Evolutionary conservation across 2,797 vertebrate genomes (phyloP), one percentile per base, ranked within the genome.

Genomic region (Gobio occitaniae): DNA sequence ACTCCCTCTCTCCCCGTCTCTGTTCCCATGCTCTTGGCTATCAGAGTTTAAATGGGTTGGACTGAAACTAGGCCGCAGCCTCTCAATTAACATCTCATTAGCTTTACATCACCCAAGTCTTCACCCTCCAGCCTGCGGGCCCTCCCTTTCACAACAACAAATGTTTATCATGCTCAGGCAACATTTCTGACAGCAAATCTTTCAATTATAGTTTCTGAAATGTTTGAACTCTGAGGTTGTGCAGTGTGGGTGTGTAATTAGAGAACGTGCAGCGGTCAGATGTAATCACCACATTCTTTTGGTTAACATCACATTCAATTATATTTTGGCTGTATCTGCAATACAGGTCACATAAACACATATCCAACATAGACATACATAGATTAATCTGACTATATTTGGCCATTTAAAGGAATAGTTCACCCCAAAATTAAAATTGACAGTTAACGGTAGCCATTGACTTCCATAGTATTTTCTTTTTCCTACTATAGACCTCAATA

Each of bases 21-120:
- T 25, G 25, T 54, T 74, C 69, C 59, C 70, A 80, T 75, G 78
- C 84, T 76, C 70, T 66, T 80, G 29, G 63, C 82, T 54, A 52
- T 68, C 47, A 78, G 63, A 68, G 52, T 81, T 70, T 76, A 70
- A 82, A 82, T 82, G 86, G 74, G 71, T 54, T 70, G 68, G 79
- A 63, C 76, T 82, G 83, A 84, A 88, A 85, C 65, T 77, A 83
- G 80, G 69, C 87, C 61, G 16, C 80, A 38, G 85, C 17, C 25
- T 78, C 84, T 86, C 84, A 83, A 88, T 90, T 90, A 88, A 87
- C 82, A 88, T 86, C 87, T 84, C 86, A 90, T 90, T 88, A 85
- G 84, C 84, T 76, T 74, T 68, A 80, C 77, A 78, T 86, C 82
- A 84, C 71, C 61, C 61, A 63, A 82, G 74, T 70, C 78, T 44